Conservation (phyloP, 2,888 invertebrate genomes). For the Cyclophora punctaria region DNA sequence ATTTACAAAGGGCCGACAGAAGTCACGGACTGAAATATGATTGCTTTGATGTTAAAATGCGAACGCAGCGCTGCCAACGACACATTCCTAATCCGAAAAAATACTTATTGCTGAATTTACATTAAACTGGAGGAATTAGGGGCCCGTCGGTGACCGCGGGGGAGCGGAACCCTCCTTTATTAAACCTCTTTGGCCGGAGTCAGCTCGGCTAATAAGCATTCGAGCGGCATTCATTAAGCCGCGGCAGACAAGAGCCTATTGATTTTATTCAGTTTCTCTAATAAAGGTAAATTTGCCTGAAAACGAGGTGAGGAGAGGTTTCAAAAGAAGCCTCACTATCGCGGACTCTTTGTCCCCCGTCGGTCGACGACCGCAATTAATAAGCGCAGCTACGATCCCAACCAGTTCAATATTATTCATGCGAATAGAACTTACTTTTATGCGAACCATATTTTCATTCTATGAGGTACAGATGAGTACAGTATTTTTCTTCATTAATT, state of each 20-base stretch:
- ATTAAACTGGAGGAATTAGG: constrained; percentile 14
- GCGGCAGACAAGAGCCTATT: constrained; percentile 42
- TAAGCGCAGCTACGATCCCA: constrained; percentile 31
- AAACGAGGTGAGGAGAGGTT: constrained; percentile 36
- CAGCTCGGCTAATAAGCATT: constrained; percentile 57
- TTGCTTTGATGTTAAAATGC: constrained; percentile 26
- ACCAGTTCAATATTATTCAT: constrained; percentile 22
- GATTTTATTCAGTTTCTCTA: constrained; percentile 55
- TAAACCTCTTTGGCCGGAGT: constrained; percentile 38
- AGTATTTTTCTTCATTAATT: not conserved
- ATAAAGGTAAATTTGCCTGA: constrained; percentile 54
- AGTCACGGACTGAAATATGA: constrained; percentile 22
- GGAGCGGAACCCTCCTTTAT: constrained; percentile 42
- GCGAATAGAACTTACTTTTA: not conserved
- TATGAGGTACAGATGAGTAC: constrained; percentile 5
- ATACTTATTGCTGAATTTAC: no score
- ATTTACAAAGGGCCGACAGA: constrained; percentile 20
- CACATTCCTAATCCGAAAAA: constrained; percentile 9
- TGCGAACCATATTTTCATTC: constrained; percentile 24
- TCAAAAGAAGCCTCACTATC: constrained; percentile 46
- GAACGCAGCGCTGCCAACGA: constrained; percentile 23
- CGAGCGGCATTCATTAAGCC: constrained; percentile 57
- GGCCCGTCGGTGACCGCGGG: constrained; percentile 33
- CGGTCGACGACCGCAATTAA: constrained; percentile 34
- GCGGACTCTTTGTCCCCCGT: constrained; percentile 41